These are phyloP conservation scores for Momotus momota DNA, from an alignment of 2,797 vertebrate genomes.

Conservation along the genomic window DNA sequence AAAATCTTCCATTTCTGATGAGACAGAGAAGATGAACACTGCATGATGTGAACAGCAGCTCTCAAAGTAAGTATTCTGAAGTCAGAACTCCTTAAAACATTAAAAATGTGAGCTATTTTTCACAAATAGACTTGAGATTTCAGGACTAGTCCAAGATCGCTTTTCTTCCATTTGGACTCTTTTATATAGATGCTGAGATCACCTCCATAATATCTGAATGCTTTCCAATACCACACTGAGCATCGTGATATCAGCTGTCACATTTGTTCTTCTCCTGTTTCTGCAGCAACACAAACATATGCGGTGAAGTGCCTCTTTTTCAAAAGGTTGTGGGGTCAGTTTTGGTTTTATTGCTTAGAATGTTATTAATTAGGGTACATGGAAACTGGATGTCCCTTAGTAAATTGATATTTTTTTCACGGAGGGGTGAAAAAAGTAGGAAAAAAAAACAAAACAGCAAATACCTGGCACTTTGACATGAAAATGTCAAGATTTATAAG, in stretches of 20 bases:
- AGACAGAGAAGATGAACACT: background rate
- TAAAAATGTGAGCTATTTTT: background rate
- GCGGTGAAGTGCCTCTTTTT: background rate
- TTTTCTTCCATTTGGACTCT: background rate
- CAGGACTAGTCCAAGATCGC: background rate
- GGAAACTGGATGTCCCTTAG: background rate
- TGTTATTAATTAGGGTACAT: background rate
- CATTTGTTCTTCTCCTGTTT: background rate
- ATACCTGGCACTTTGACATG: background rate
- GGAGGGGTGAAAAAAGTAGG: background rate
- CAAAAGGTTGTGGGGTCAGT: accelerated
- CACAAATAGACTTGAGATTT: background rate
- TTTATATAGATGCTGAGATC: background rate
- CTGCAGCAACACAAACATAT: background rate
- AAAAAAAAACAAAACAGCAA: background rate
- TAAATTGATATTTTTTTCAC: background rate
- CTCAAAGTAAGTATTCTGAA: background rate
- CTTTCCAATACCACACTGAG: background rate
- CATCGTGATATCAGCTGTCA: background rate
- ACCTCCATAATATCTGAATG: background rate
- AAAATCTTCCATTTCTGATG: background rate
- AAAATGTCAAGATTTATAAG: background rate
- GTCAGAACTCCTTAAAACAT: background rate
- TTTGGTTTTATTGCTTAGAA: background rate
- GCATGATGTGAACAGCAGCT: background rate